Evolutionary conservation across 2,888 invertebrate genomes (phyloP).

Genomic region (Cordilura impudica): DNA sequence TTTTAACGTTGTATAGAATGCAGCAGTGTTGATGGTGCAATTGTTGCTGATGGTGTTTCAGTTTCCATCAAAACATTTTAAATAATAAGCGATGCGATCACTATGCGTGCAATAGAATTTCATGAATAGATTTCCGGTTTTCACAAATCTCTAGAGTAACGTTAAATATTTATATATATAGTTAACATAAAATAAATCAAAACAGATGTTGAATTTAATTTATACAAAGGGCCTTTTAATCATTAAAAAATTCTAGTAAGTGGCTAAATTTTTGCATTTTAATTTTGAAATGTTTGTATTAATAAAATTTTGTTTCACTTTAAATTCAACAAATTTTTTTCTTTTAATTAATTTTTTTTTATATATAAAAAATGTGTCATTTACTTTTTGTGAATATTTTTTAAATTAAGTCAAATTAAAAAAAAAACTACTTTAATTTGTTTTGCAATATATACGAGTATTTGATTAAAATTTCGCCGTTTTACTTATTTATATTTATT

Average conservation of each 20-base stretch:
- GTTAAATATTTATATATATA: no score
- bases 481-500: not conserved
- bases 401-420: no score
- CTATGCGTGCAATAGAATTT: constrained; percentile 16
- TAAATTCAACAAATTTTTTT: not conserved
- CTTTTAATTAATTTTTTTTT: not conserved
- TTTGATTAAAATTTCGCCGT: not conserved
- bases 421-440: no score
- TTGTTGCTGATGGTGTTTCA: not conserved
- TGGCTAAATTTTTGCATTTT: not conserved
- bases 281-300: not conserved
- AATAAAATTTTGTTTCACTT: not conserved
- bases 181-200: no score
- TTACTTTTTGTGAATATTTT: no score
- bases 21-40: not conserved
- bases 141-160: not conserved
- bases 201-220: no score
- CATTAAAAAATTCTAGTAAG: no score
- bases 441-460: not conserved
- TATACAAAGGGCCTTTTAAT: no score
- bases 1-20: not conserved
- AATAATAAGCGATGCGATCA: not conserved
- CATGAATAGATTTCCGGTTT: constrained; percentile 29
- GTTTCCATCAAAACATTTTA: not conserved
- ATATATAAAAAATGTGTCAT: not conserved